phyloP scores from a whole-genome alignment of 2,113 vertebrate species.

The Actenoides lindsayi region DNA sequence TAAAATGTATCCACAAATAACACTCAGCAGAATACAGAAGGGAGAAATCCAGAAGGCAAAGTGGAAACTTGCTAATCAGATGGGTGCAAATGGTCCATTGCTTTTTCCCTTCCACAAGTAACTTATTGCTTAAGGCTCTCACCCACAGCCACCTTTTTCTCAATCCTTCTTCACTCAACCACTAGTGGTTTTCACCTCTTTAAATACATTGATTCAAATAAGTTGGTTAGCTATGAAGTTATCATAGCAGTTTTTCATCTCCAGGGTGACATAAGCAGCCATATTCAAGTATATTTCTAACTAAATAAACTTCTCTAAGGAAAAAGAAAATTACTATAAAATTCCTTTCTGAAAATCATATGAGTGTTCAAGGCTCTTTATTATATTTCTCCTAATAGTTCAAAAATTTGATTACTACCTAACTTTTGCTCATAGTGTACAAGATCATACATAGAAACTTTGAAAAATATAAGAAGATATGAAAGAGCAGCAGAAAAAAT shows the following conservation, averaged over 20 bases:
- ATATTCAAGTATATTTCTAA: background rate
- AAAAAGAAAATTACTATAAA: background rate
- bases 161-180: background rate
- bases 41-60: background rate
- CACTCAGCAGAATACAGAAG: background rate
- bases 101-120: background rate
- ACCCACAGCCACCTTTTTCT: background rate
- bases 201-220: conserved; percentile 28
- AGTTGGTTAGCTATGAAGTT: background rate
- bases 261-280: conserved; percentile 9
- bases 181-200: conserved; percentile 11
- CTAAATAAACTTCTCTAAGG: background rate
- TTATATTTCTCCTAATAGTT: background rate
- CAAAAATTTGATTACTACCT: background rate
- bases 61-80: background rate
- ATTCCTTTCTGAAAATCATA: background rate
- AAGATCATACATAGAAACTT: background rate
- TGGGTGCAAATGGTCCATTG: conserved; percentile 13
- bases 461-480: background rate
- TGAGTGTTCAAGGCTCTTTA: background rate
- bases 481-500: background rate
- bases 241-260: background rate
- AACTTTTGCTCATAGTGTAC: background rate
- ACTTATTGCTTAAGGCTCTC: background rate
- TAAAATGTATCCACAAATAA: background rate